A percentile compares a stretch with the other conserved stretches of the same genome.
phyloP scores from a whole-genome alignment of 2,113 vertebrate genomes.

The Candoia aspera region DNA sequence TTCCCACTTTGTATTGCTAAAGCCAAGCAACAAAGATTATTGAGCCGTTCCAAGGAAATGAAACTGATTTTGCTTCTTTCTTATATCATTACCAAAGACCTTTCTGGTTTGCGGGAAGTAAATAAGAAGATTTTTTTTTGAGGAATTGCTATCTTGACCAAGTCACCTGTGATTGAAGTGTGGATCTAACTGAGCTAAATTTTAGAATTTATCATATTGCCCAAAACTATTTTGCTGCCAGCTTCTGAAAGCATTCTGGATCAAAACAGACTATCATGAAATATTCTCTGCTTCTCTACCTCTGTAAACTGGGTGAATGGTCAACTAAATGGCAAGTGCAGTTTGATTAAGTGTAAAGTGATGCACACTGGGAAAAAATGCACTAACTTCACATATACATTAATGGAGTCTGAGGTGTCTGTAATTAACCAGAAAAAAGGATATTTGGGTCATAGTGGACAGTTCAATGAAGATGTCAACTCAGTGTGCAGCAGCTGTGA shows the following conservation, averaged over 20 bases:
- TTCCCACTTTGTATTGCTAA: conserved; percentile 21
- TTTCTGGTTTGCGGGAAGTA: neutral
- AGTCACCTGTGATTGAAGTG: neutral
- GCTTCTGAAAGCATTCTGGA: neutral
- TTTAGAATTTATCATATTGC: neutral
- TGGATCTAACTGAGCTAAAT: neutral
- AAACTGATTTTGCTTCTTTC: conserved; percentile 37
- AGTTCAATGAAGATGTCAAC: neutral
- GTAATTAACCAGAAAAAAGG: neutral
- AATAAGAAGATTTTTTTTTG: conserved; percentile 11
- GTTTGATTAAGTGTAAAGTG: neutral
- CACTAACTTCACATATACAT: neutral
- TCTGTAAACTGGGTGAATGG: neutral
- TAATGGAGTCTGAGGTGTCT: neutral
- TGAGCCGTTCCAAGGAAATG: conserved; percentile 13
- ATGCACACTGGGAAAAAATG: neutral
- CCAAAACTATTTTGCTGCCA: neutral
- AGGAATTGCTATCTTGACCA: neutral
- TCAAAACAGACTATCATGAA: neutral
- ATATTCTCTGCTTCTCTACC: neutral
- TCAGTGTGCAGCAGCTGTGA: neutral
- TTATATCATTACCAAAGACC: neutral
- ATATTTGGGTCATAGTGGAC: neutral
- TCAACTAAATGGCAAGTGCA: neutral
- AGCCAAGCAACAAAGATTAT: conserved; percentile 22